These are phyloP conservation scores for Tetrax tetrax DNA, from an alignment of 2,113 vertebrate genomes.

Conservation along the genomic window DNA sequence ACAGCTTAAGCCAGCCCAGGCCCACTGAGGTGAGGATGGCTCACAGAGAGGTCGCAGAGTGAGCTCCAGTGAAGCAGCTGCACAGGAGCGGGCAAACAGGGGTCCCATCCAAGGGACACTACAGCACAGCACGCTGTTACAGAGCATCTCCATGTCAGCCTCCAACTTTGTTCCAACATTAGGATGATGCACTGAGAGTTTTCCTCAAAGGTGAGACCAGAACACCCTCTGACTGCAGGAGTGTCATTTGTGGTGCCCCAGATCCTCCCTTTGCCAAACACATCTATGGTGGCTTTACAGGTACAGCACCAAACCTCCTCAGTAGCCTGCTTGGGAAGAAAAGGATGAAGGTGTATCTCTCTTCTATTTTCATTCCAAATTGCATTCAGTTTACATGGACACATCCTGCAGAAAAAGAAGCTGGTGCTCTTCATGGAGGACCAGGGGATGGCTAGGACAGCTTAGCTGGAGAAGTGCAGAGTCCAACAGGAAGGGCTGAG, in stretches of 20 bases:
- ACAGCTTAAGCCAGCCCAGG: not conserved
- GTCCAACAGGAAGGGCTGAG: not conserved
- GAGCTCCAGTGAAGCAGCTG: not conserved
- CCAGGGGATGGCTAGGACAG: not conserved
- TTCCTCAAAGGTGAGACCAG: not conserved
- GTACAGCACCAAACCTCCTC: not conserved
- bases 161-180: not conserved
- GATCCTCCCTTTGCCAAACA: not conserved
- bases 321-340: not conserved
- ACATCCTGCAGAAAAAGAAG: not conserved
- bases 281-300: not conserved
- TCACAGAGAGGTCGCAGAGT: not conserved
- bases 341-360: not conserved
- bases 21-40: not conserved
- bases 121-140: not conserved
- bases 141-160: not conserved
- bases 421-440: not conserved
- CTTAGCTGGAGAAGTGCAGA: not conserved
- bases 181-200: not conserved
- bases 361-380: not conserved
- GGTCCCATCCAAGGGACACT: too few relatives aligned
- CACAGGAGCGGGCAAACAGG: not conserved
- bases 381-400: not conserved
- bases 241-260: not conserved
- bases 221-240: not conserved